Base-by-base conservation (phyloP, 1,140 invertebrate species). In the Cepaea nemoralis region DNA sequence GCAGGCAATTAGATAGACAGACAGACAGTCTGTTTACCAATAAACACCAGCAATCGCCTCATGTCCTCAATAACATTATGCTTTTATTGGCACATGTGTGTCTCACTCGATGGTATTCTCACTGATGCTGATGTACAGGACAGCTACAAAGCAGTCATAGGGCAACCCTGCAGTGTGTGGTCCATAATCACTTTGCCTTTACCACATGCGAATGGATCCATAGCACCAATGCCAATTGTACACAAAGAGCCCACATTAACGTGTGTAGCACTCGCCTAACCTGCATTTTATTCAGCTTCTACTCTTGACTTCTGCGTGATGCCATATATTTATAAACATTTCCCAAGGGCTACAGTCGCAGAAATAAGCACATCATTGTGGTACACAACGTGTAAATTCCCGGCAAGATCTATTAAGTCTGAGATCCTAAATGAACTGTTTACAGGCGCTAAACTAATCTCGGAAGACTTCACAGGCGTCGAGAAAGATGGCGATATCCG, bases 371-470 rank as follows among this genome's bases (percentile, higher is more conserved):
- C 59, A 63, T 63, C 59, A 63, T 63, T 6, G 59, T 19, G 5
- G 2, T 19, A 6, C 2, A 10, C 2, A 27, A 27, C 59, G n/a
- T 31, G 59, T 16, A 27, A 6, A 2, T 31, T 31, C 10, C 59
- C 33, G n/a, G 59, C 59, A 63, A 63, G 59, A 8, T 8, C n/a
- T 63, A 63, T 63, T 31, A 63, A 63, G 6, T 10, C 0, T 63
- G 10, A 31, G 59, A 31, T 31, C 59, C 27, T 31, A n/a, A 27
- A 2, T 63, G 59, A 63, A 63, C n/a, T 6, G 59, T 48, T 31
- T 63, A 16, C 59, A 27, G n/a, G 59, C 59, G 59, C 59, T 63
- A 63, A 63, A 63, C 59, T 31, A 63, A 63, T 63, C 59, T 63
- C 5, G 2, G 10, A 3, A 27, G 59, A 63, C 59, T 63, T 27